Percentiles rank a stretch among this genome's conserved stretches.
phyloP scores from a whole-genome alignment of 2,113 vertebrate species.

The Leptobrachium ailaonicum region DNA sequence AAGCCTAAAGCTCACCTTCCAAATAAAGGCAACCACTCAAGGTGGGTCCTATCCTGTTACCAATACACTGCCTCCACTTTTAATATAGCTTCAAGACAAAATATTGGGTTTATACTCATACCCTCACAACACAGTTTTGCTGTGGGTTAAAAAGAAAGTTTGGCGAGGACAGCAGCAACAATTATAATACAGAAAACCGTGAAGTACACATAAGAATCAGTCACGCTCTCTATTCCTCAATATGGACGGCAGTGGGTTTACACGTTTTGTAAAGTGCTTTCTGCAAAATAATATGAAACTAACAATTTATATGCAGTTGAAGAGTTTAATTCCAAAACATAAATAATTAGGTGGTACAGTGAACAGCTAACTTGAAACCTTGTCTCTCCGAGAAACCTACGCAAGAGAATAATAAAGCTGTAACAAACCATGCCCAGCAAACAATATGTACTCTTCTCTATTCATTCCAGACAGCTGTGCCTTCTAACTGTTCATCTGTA shows the following conservation, averaged over 20 bases:
- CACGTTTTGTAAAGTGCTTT: conserved; percentile 14
- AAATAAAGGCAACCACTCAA: too few relatives aligned
- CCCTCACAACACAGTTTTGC: too few relatives aligned
- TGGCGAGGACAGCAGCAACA: too few relatives aligned
- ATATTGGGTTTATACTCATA: too few relatives aligned
- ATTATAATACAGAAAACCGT: too few relatives aligned
- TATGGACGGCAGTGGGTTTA: neutral
- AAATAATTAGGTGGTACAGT: conserved; percentile 34
- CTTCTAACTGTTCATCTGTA: conserved; percentile 30
- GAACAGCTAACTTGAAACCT: conserved; percentile 33
- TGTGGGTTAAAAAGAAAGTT: too few relatives aligned
- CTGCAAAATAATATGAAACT: conserved; percentile 21
- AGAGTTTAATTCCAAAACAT: conserved; percentile 19
- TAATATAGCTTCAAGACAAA: too few relatives aligned
- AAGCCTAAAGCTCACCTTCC: too few relatives aligned
- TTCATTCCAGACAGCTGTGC: conserved; percentile 37
- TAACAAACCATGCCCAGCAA: conserved; percentile 29
- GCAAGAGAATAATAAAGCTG: conserved; percentile 2
- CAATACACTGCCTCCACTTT: too few relatives aligned
- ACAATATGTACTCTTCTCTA: conserved; percentile 24
- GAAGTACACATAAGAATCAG: too few relatives aligned
- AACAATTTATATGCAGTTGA: conserved; percentile 17
- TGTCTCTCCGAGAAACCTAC: conserved; percentile 31
- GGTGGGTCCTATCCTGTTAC: too few relatives aligned
- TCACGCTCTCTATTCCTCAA: too few relatives aligned